phyloP scores from a whole-genome alignment of 2,888 invertebrate species.

The Athripsodes cinereus region DNA sequence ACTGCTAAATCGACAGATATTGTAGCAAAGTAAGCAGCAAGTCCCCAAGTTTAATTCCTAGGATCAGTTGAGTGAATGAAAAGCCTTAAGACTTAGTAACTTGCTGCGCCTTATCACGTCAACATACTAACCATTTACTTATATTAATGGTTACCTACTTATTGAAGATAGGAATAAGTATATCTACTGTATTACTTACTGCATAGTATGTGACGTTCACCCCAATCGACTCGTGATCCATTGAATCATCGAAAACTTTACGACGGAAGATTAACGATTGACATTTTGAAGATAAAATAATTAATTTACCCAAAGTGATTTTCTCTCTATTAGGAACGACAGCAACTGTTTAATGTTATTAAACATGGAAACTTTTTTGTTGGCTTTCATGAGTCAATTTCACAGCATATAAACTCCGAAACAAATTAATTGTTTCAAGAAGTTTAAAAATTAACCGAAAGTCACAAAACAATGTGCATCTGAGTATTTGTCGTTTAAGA shows the following conservation, averaged over 20 bases:
- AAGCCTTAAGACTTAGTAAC: neutral
- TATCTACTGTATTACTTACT: no score
- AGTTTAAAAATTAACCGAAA: no score
- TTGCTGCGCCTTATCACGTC: neutral
- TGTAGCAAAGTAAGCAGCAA: no score
- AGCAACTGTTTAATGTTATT: conserved; percentile 12
- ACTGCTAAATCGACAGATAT: no score
- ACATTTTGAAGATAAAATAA: neutral
- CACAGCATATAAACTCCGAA: no score
- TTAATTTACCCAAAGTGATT: neutral
- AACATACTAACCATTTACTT: neutral
- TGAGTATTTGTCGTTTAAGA: no score
- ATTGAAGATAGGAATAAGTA: neutral
- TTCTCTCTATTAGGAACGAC: neutral
- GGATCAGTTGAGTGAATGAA: neutral
- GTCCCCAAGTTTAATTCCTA: neutral
- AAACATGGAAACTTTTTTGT: neutral
- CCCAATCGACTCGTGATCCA: neutral
- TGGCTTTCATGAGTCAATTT: neutral
- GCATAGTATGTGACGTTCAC: neutral
- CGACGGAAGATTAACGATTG: neutral
- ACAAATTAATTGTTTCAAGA: no score
- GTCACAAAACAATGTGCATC: no score
- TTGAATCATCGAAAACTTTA: neutral
- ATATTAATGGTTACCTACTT: neutral